A percentile compares a stretch with the other conserved stretches of the same genome.
Conservation (phyloP, 2,113 vertebrate species). For the Cephalopterus ornatus region DNA sequence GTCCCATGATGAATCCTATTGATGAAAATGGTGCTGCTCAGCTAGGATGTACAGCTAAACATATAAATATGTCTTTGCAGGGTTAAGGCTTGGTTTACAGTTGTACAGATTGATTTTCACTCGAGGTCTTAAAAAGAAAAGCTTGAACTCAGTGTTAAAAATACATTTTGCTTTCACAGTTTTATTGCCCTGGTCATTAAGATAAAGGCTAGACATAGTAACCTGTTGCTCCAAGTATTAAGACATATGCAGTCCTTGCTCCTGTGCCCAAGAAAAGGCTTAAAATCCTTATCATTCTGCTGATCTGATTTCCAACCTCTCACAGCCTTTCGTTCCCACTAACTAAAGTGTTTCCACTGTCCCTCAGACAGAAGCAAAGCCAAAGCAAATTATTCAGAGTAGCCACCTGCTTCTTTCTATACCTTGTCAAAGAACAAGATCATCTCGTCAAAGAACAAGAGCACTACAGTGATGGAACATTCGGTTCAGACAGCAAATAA, state of each 20-base stretch:
- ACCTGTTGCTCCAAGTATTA: not conserved
- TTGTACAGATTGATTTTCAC: not conserved
- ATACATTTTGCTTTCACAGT: not conserved
- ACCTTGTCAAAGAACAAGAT: conserved; percentile 13
- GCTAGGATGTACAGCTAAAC: not conserved
- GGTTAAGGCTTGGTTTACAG: not conserved
- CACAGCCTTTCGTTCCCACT: not conserved
- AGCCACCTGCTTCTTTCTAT: conserved; percentile 33
- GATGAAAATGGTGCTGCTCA: not conserved
- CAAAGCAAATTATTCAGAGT: not conserved
- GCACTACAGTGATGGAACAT: not conserved
- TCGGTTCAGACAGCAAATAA: not conserved
- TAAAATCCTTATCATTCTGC: not conserved
- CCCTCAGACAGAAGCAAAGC: not conserved
- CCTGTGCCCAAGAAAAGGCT: not conserved
- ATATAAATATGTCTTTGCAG: not conserved
- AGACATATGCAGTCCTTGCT: not conserved
- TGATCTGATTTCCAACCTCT: not conserved
- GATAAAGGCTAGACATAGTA: rapidly evolving
- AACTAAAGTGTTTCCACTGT: not conserved
- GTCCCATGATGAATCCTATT: conserved; percentile 28
- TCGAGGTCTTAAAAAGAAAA: not conserved
- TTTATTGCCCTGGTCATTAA: not conserved
- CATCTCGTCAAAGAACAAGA: conserved; percentile 13
- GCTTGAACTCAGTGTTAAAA: not conserved